These are phyloP conservation scores for Psittacula echo DNA, from an alignment of 2,797 vertebrate species.

Conservation along the genomic window DNA sequence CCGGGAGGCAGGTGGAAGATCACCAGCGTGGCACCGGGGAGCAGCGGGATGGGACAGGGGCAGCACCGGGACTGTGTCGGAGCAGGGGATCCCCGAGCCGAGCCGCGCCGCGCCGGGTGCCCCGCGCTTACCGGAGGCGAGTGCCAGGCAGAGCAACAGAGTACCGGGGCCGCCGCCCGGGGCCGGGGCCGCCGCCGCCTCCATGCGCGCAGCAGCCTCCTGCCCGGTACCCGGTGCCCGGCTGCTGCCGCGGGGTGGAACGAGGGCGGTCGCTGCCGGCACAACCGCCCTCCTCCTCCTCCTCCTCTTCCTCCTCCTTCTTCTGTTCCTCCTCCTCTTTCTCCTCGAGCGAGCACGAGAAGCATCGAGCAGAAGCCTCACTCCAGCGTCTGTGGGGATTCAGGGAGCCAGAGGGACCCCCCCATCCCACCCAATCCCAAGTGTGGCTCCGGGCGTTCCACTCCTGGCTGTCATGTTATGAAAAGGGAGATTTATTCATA, in stretches of 20 bases:
- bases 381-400: not conserved
- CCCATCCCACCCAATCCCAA: not conserved
- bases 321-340: not conserved
- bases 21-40: not conserved
- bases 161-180: constrained; percentile 18
- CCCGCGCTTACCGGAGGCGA: constrained; percentile 57
- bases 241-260: not conserved
- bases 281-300: not conserved
- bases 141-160: constrained; percentile 51
- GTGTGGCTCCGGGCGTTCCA: not conserved
- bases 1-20: not conserved
- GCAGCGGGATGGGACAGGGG: not conserved
- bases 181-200: not conserved
- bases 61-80: not conserved
- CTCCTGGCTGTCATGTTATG: not conserved
- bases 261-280: not conserved
- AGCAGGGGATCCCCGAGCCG: not conserved
- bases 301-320: not conserved
- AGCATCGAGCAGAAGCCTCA: not conserved
- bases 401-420: not conserved
- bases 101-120: not conserved
- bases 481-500: not conserved
- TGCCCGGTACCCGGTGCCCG: constrained; percentile 16
- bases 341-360: not conserved
- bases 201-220: constrained; percentile 24